Evolutionary conservation across 2,113 vertebrate species (phyloP).

Genomic region (Pipa parva): DNA sequence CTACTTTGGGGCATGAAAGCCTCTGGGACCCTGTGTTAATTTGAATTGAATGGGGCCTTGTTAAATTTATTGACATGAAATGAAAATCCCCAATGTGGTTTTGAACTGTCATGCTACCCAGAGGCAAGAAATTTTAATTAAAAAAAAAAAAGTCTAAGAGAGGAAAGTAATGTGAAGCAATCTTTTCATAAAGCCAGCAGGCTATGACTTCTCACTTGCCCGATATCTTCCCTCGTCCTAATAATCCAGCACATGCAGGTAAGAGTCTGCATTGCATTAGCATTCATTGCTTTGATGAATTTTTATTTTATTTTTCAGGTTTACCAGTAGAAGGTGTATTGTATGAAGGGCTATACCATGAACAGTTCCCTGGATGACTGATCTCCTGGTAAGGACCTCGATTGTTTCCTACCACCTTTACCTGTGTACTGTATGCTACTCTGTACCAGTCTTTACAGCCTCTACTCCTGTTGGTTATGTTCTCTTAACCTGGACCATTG

Average conservation of each 20-base stretch:
- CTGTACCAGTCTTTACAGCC: too few species aligned
- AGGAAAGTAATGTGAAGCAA: constrained; percentile 6
- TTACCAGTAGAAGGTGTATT: too few species aligned
- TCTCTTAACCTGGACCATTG: too few species aligned
- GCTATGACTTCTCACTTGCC: background rate
- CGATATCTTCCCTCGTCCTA: constrained; percentile 1
- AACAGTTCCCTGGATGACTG: too few species aligned
- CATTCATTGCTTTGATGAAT: background rate
- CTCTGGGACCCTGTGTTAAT: constrained; percentile 43
- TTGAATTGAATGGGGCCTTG: constrained; percentile 50
- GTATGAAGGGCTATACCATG: too few species aligned
- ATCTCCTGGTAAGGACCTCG: too few species aligned
- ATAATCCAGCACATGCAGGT: background rate
- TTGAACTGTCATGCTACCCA: constrained; percentile 49
- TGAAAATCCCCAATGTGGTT: constrained; percentile 50
- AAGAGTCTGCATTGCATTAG: constrained; percentile 13
- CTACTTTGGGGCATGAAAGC: constrained; percentile 43
- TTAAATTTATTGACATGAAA: constrained; percentile 58
- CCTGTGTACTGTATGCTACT: too few species aligned
- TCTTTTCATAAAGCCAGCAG: constrained; percentile 4
- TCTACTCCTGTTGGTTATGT: too few species aligned
- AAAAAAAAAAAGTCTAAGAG: constrained; percentile 40
- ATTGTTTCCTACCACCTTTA: too few species aligned
- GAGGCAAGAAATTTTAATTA: constrained; percentile 58
- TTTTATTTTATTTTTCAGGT: too few species aligned